Conservation (phyloP, 2,797 vertebrate species). For the Sebastiscus tertius region DNA sequence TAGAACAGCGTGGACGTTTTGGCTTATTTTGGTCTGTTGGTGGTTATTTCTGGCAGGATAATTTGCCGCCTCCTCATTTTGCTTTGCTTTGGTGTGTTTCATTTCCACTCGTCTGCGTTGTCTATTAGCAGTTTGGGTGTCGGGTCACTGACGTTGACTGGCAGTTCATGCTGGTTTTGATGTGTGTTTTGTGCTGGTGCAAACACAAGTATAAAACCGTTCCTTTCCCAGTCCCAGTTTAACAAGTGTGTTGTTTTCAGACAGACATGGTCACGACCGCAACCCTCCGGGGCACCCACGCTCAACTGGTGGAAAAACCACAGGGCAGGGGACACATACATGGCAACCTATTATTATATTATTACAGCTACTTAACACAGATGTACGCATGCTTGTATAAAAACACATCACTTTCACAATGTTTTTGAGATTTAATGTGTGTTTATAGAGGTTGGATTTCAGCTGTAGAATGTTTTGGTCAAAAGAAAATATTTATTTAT, state of each 20-base stretch:
- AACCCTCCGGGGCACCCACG: slow-evolving; percentile 73
- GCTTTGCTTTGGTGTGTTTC: slow-evolving; percentile 33
- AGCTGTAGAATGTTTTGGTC: not conserved
- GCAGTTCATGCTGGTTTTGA: slow-evolving; percentile 14
- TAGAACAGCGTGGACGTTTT: slow-evolving; percentile 33
- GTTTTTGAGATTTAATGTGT: slow-evolving; percentile 28
- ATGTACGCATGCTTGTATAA: slow-evolving; percentile 31
- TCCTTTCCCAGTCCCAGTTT: slow-evolving; percentile 70
- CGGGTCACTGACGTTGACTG: slow-evolving; percentile 21
- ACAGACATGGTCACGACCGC: slow-evolving; percentile 78
- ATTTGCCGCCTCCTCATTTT: slow-evolving; percentile 57
- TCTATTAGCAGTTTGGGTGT: slow-evolving; percentile 37
- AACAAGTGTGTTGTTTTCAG: slow-evolving; percentile 80
- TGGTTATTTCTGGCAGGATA: slow-evolving; percentile 61
- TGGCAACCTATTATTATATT: slow-evolving; percentile 62
- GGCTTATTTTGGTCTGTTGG: slow-evolving; percentile 64
- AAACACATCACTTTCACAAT: slow-evolving; percentile 35
- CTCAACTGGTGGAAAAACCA: slow-evolving; percentile 62
- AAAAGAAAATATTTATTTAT: not conserved
- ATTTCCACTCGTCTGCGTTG: slow-evolving; percentile 41
- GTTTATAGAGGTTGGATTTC: slow-evolving; percentile 3
- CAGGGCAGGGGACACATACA: slow-evolving; percentile 56
- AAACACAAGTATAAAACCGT: slow-evolving; percentile 53
- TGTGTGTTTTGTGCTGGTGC: slow-evolving; percentile 44
- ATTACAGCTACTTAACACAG: slow-evolving; percentile 63